Conservation (phyloP, 2,888 invertebrate genomes). For the Cactoblastis cactorum region DNA sequence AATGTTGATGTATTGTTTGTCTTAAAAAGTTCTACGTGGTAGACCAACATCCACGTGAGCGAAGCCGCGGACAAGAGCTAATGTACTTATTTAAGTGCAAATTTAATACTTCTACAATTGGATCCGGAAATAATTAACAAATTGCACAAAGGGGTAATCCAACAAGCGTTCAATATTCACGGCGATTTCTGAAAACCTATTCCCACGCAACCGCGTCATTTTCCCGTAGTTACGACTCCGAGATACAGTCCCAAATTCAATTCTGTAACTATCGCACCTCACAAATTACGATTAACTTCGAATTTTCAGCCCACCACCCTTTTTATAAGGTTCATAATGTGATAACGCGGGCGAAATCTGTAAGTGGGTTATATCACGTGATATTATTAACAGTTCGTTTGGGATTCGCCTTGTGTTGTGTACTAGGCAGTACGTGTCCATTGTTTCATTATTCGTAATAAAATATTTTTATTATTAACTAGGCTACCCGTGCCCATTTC, state of each 20-base stretch:
- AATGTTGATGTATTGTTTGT: too few relatives aligned
- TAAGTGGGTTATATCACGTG: slow-evolving; percentile 58
- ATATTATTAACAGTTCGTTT: slow-evolving; percentile 74
- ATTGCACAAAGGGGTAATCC: not conserved
- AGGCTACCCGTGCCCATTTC: too few relatives aligned
- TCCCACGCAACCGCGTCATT: slow-evolving; percentile 53
- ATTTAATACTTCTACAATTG: too few relatives aligned
- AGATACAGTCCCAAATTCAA: slow-evolving; percentile 54
- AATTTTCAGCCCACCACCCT: slow-evolving; percentile 23
- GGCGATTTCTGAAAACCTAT: slow-evolving; percentile 27
- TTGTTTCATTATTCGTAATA: not conserved
- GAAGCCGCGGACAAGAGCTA: too few relatives aligned
- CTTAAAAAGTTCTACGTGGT: too few relatives aligned
- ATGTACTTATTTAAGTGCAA: too few relatives aligned
- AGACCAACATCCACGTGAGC: too few relatives aligned
- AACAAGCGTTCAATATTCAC: not conserved
- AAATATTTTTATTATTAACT: too few relatives aligned
- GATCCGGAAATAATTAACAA: not conserved
- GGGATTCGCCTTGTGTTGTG: slow-evolving; percentile 68
- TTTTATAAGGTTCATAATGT: slow-evolving; percentile 28
- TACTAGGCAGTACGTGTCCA: slow-evolving; percentile 22
- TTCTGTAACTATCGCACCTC: slow-evolving; percentile 35
- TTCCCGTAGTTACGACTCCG: slow-evolving; percentile 42
- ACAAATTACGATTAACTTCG: slow-evolving; percentile 22
- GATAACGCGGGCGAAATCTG: slow-evolving; percentile 33